phyloP scores from a whole-genome alignment of 1,140 invertebrate genomes.

The Drosophila lacertosa region DNA sequence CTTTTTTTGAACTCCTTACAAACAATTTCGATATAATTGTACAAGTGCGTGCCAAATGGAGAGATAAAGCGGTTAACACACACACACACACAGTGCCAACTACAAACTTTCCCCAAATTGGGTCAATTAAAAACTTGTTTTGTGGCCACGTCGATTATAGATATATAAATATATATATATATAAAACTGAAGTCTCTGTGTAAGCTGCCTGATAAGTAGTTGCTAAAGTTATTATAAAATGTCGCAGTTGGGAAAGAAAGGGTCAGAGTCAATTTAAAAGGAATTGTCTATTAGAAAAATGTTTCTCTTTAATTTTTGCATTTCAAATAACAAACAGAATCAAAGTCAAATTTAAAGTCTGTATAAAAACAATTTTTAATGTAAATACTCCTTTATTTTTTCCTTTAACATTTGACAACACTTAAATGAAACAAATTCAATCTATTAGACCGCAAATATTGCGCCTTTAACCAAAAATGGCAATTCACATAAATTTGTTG shows the following conservation, averaged over 20 bases:
- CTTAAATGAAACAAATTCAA: constrained; percentile 14
- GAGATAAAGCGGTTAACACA: constrained; percentile 33
- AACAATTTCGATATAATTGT: constrained; percentile 32
- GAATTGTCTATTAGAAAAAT: too few relatives aligned
- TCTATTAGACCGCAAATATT: constrained; percentile 7
- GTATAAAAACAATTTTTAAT: neutral
- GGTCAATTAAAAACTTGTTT: constrained; percentile 40
- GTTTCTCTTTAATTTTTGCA: too few relatives aligned
- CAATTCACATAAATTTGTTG: constrained; percentile 15
- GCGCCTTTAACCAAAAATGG: constrained; percentile 5
- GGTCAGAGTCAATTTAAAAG: too few relatives aligned
- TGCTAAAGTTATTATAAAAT: constrained; percentile 1
- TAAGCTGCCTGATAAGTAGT: constrained; percentile 10
- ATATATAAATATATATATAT: too few relatives aligned
- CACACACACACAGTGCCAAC: too few relatives aligned
- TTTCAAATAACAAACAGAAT: too few relatives aligned
- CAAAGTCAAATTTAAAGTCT: too few relatives aligned
- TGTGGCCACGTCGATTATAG: constrained; percentile 9
- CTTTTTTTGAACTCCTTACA: neutral
- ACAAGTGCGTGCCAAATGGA: constrained; percentile 45
- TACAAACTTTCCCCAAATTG: constrained; percentile 12
- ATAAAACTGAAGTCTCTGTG: neutral
- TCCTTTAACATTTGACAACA: constrained; percentile 7
- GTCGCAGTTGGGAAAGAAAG: neutral
- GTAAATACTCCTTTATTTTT: neutral